Evolutionary conservation across 2,888 invertebrate species (phyloP), one percentile per base, ranked within the genome.

Genomic region (Belgica antarctica): DNA sequence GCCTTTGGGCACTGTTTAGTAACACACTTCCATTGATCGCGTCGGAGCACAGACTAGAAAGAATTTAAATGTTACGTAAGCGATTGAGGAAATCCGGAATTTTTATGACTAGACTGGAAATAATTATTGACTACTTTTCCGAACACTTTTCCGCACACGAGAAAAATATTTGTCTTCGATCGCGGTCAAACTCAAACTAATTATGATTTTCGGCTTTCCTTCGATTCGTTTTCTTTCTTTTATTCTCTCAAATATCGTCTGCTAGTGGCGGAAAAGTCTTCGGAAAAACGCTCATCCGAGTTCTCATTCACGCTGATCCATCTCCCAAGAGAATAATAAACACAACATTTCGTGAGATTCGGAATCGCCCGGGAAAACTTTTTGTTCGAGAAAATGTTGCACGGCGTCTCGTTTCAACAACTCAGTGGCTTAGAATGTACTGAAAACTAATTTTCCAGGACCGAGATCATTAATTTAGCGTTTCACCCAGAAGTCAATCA

Each of bases 121-220:
- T 15, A 2, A 10, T 5, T n/a, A n/a, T 41, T 5, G 15, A 41
- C n/a, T n/a, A 41, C 12, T n/a, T 41, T 41, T 2, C 3, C 12
- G 15, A 41, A 41, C 15, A 41, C 15, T 5, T 41, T 41, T 41
- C 41, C 10, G 2, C 41, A 12, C 41, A 15, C 12, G 41, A 41
- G 10, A 41, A 41, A 5, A 10, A 10, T 52, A 22, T 22, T 59
- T 59, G 25, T 27, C 10, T 59, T 59, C 59, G 59, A 59, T 59
- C 59, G 59, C 59, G 59, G 59, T 59, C 22, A 22, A 59, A 59
- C n/a, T 59, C 25, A 59, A 59, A 59, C 59, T 59, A 59, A 25
- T 59, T 25, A 59, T 52, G 52, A 19, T 59, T 27, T 59, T 59
- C 27, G n/a, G n/a, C n/a, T 8, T 59, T 22, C 15, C 8, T 19